Base-by-base conservation (phyloP, 2,797 vertebrate species). In the Heteromormyrus szaboi region DNA sequence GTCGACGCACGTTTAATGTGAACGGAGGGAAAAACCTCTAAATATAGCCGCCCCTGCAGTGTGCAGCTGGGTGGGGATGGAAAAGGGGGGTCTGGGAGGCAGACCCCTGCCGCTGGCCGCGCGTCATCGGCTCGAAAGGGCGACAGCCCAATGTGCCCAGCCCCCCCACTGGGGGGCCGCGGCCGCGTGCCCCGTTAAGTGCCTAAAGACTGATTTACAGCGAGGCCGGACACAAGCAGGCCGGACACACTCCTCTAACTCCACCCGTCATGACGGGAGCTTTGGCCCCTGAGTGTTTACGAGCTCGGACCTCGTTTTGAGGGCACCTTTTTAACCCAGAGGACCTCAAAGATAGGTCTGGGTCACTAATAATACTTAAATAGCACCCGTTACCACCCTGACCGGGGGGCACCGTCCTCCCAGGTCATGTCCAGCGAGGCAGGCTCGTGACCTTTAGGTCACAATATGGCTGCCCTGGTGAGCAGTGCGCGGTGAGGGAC, bases 1-100 rank as follows among this genome's bases (percentile, higher is more conserved):
- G 88, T 46, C 86, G 89, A 87, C 53, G 76, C 68, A 62, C 51
- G 76, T 88, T 88, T 37, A 72, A 79, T 37, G 59, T 48, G 88
- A 92, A 90, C 86, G 90, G 87, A 89, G 91, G 94, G 91, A 94
- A 96, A 95, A 96, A 95, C 94, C 95, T 92, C 96, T 95, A 96
- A 96, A 96, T 95, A 94, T 95, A 96, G 95, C 91, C n/a, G 19
- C 44, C 81, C 62, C 4, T 0, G 41, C 19, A 22, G 72, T 44
- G 17, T 14, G 65, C 83, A 65, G 68, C 76, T 65, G 50, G 89
- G 88, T 87, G 89, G 83, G 48, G 87, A 88, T 87, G 87, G 95
- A 96, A 96, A 95, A 95, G 93, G 93, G 94, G 92, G 94, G 93
- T 93, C 92, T 90, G 93, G 94, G 91, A 92, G 93, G 91, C 44